Evolutionary conservation across 2,888 invertebrate species (phyloP), one percentile per base, ranked within the genome.

Genomic region (Pachydiplax longipennis): DNA sequence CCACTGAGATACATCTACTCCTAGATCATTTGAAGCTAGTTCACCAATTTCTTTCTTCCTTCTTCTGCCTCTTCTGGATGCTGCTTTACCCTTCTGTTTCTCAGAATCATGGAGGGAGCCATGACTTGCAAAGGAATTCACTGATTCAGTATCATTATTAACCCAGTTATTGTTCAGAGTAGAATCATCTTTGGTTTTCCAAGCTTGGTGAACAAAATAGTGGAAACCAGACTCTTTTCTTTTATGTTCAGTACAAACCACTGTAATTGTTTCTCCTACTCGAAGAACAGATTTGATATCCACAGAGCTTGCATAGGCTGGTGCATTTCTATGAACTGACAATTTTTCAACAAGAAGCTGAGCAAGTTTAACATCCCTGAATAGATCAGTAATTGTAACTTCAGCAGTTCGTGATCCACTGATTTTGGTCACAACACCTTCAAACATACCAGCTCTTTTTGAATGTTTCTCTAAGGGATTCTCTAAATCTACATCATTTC

Each of bases 121-220:
- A 37, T 25, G 13, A 37, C 87, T 87, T 22, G 61, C 61, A 73
- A 31, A 73, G 13, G 73, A 73, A 22, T 25, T 25, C 37, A 87
- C 61, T 22, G 87, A 87, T 12, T 87, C 58, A 22, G 61, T 65
- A 65, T 87, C 87, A 87, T 87, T 87, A 81, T 81, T 81, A 73
- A 12, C 31, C 4, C 73, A 73, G 25, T 73, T 73, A 61, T 65
- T 65, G 13, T 31, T 73, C 73, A 0, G 13, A 13, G 37, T 0
- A 37, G 35, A 15, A 37, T 22, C n/a, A 37, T 87, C 37, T 4
- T 87, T 40, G 1, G 40, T 61, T 18, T 22, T 12, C 87, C 87
- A 87, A 22, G 87, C 87, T 87, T 87, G 35, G 40, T 61, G 61
- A 2, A 65, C 87, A 61, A 40, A 87, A 18, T 61, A 37, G 31